Conservation (phyloP, 2,113 vertebrate species). For the Rynchops niger region DNA sequence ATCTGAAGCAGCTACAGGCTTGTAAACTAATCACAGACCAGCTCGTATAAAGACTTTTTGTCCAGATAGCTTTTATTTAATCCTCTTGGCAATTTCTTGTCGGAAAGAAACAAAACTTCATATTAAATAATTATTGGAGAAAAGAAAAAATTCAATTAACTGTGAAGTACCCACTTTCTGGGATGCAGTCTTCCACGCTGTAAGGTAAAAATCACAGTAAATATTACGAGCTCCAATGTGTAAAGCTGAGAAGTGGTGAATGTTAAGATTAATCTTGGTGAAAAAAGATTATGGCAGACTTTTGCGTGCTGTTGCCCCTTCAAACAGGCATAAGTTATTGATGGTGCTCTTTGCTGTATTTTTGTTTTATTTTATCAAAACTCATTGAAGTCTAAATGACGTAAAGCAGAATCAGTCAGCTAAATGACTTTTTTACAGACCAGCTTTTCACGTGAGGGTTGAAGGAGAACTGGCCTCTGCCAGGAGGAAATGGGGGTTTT, state of each 20-base stretch:
- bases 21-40: background rate
- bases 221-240: background rate
- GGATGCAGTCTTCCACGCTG: background rate
- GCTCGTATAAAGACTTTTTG: background rate
- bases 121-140: background rate
- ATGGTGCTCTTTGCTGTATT: background rate
- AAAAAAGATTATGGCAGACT: background rate
- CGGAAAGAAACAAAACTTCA: background rate
- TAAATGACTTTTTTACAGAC: background rate
- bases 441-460: background rate
- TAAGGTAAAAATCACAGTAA: background rate
- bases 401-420: background rate
- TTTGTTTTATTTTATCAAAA: conserved; percentile 13
- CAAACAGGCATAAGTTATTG: background rate
- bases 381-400: background rate
- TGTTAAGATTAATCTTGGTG: background rate
- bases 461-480: background rate
- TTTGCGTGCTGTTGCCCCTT: background rate
- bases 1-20: background rate
- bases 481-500: background rate
- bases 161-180: background rate
- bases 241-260: background rate
- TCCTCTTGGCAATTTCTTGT: background rate
- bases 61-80: background rate
- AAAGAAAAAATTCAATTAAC: background rate